Evolutionary conservation across 2,797 vertebrate species (phyloP).

Genomic region (Rhinatrema bivittatum): DNA sequence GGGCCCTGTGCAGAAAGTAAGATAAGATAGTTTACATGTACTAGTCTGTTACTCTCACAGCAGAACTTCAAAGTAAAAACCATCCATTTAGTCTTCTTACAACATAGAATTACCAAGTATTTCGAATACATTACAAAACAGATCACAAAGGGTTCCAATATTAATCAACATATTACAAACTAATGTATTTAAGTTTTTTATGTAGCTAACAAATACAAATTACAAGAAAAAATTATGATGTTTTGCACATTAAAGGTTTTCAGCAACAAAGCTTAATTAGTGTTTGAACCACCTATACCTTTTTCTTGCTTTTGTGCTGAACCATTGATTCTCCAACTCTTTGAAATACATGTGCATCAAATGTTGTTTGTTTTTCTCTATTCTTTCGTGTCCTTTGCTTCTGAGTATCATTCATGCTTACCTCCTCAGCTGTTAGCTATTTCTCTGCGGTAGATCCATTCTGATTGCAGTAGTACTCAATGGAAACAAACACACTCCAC

Average conservation of each 20-base stretch:
- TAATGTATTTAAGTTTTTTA: no score
- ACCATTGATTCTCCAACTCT: slow-evolving; percentile 11
- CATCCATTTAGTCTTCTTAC: no score
- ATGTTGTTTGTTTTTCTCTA: background rate
- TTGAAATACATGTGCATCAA: slow-evolving; percentile 23
- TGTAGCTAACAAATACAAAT: background rate
- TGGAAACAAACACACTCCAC: slow-evolving; percentile 5
- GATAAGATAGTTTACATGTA: no score
- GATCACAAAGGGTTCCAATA: no score
- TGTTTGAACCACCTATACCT: slow-evolving; percentile 1
- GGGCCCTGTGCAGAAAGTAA: no score
- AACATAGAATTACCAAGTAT: no score
- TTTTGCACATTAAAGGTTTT: slow-evolving; percentile 11
- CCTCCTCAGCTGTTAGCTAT: background rate
- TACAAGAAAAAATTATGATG: background rate
- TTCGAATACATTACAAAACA: no score
- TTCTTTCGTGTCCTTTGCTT: background rate
- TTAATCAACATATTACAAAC: no score
- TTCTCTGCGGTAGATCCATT: background rate
- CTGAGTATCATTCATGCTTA: background rate
- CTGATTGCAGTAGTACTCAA: background rate
- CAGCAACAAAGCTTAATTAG: slow-evolving; percentile 9
- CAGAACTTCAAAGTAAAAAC: no score
- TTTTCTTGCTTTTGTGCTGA: slow-evolving; percentile 1
- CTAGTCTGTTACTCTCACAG: no score